Base-by-base conservation (phyloP, 2,113 vertebrate genomes). In the Onychostruthus taczanowskii region DNA sequence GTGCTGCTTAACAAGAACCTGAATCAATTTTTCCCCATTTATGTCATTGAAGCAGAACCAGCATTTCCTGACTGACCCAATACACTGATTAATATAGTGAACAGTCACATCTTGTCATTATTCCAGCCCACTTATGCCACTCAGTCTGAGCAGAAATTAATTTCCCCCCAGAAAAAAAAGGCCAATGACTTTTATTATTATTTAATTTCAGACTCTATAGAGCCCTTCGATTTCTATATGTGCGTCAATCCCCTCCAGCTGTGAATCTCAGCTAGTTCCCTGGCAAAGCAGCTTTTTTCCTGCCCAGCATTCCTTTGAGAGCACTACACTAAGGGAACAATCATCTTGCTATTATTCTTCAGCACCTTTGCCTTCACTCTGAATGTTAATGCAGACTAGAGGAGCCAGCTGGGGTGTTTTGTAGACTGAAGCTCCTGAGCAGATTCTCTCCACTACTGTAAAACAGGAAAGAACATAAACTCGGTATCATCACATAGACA, bases 291-390 rank as follows among this genome's bases (percentile, higher is more conserved):
- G 28, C n/a, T 93, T 90, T 86, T 3, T 1, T 46, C 53, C 37
- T 68, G 56, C 53, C 44, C 58, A 61, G 49, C 20, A 24, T 47
- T 10, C 1, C 50, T 67, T n/a, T 1, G 5, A 74, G 50, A 84
- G n/a, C 53, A 52, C 39, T 0, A 2, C 43, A 22, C n/a, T 26
- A 58, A 58, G 5, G 23, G 28, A 87, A n/a, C 0, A 4, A 13
- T n/a, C 44, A 30, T 43, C 59, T 64, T 58, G 47, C 16, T 56
- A 16, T 58, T 83, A 33, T 17, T 94, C 76, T 72, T 59, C 63
- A 85, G 28, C 37, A 70, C 19, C 31, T 88, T 61, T 55, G 16
- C 23, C 68, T 75, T 74, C 43, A 23, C 24, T 78, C n/a, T 52
- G 49, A 64, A 75, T 52, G n/a, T 31, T 72, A 41, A 72, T 30